Evolutionary conservation across 2,888 invertebrate genomes (phyloP).

Genomic region (Caenorhabditis uteleia): DNA sequence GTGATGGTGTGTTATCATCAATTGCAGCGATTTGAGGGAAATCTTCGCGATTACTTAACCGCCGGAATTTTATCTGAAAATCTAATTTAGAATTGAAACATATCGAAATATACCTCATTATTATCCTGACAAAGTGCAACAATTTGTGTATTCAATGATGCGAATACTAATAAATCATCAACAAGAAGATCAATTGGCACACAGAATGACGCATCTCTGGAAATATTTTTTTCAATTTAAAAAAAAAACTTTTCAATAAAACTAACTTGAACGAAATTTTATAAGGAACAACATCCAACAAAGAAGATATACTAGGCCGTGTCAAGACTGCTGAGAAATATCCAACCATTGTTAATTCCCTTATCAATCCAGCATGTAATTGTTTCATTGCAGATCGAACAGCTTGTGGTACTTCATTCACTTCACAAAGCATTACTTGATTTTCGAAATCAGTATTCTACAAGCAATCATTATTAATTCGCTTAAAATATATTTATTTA

Average conservation of each 20-base stretch:
- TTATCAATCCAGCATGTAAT: conserved; percentile 12
- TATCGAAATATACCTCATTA: neutral
- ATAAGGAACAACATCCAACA: conserved; percentile 13
- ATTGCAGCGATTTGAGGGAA: conserved; percentile 6
- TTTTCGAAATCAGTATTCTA: neutral
- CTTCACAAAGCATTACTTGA: neutral
- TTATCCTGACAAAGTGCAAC: conserved; percentile 23
- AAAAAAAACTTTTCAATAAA: neutral
- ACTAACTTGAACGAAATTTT: conserved; percentile 20
- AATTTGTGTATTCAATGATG: conserved; percentile 38
- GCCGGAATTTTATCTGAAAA: neutral
- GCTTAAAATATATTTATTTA: neutral
- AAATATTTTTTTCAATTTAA: neutral
- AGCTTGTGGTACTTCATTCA: neutral
- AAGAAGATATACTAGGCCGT: conserved; percentile 12
- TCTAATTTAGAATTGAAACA: neutral
- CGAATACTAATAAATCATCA: conserved; percentile 21
- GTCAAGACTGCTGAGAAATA: conserved; percentile 24
- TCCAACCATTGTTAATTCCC: conserved; percentile 31
- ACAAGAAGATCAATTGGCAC: conserved; percentile 26
- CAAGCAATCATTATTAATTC: neutral
- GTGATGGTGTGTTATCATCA: conserved; percentile 3
- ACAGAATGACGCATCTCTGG: conserved; percentile 16
- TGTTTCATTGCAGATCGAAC: conserved; percentile 8
- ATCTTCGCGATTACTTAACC: neutral